These are phyloP conservation scores for Cavia aperea DNA, from an alignment of 2,113 vertebrate species.

Conservation along the genomic window DNA sequence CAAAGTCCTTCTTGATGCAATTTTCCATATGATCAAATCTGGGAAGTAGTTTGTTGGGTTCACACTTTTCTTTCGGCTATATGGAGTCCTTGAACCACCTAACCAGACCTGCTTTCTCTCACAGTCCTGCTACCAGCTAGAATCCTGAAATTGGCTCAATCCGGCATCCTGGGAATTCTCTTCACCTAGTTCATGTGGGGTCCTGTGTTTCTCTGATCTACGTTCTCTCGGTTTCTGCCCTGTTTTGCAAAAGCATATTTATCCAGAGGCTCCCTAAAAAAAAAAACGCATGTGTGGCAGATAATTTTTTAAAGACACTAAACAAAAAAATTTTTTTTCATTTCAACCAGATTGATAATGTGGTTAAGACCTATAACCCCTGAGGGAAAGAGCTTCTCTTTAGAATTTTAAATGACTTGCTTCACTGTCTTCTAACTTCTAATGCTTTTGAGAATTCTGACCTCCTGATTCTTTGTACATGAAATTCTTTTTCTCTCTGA, in stretches of 20 bases:
- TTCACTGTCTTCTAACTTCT: not conserved
- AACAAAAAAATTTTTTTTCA: not conserved
- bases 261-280: slow-evolving; percentile 12
- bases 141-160: not conserved
- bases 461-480: not conserved
- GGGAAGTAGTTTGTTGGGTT: not conserved
- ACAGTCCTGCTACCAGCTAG: not conserved
- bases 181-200: not conserved
- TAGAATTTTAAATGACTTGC: slow-evolving; percentile 12
- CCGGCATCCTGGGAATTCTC: not conserved
- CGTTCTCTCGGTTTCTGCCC: not conserved
- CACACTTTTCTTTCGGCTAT: not conserved
- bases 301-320: not conserved
- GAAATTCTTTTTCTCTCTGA: not conserved
- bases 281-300: not conserved
- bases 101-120: not conserved
- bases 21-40: slow-evolving; percentile 6
- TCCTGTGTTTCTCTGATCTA: not conserved
- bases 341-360: not conserved
- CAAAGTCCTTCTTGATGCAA: not conserved
- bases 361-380: not conserved
- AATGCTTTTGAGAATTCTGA: not conserved
- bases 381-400: slow-evolving; percentile 12
- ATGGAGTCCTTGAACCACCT: not conserved
- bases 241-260: slow-evolving; percentile 8